A percentile compares a stretch with the other conserved stretches of the same genome.
phyloP scores from a whole-genome alignment of 2,113 vertebrate genomes.

The Phaethon lepturus region DNA sequence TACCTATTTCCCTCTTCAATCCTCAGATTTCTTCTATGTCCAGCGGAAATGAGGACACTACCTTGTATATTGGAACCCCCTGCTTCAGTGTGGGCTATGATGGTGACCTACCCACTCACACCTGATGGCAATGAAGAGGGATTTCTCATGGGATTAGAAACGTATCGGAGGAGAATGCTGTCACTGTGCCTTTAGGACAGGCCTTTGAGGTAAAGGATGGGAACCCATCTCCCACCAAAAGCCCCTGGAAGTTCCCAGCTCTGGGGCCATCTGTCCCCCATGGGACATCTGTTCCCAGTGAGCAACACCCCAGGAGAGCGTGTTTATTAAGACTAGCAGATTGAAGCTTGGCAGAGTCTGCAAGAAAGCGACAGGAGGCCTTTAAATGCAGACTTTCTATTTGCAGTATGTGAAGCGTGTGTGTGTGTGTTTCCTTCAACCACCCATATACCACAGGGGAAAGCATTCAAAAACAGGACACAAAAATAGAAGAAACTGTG shows the following conservation, averaged over 20 bases:
- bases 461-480: conserved; percentile 34
- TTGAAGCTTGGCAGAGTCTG: conserved; percentile 42
- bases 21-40: background rate
- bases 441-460: conserved; percentile 12
- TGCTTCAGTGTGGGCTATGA: background rate
- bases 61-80: background rate
- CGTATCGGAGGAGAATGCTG: background rate
- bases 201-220: conserved; percentile 7
- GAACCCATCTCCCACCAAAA: conserved; percentile 11
- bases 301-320: background rate
- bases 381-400: conserved; percentile 58
- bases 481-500: conserved; percentile 30
- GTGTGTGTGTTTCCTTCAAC: conserved; percentile 35
- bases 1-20: background rate
- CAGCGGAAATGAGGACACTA: background rate
- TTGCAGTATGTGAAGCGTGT: conserved; percentile 18
- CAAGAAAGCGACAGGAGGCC: conserved; percentile 48
- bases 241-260: conserved; percentile 24
- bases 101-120: background rate
- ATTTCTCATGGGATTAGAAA: background rate
- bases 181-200: background rate
- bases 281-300: conserved; percentile 41
- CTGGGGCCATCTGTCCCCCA: conserved; percentile 16
- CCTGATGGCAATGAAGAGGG: background rate
- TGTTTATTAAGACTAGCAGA: conserved; percentile 55